phyloP scores from a whole-genome alignment of 1,140 invertebrate species.

The Diachasmimorpha longicaudata region DNA sequence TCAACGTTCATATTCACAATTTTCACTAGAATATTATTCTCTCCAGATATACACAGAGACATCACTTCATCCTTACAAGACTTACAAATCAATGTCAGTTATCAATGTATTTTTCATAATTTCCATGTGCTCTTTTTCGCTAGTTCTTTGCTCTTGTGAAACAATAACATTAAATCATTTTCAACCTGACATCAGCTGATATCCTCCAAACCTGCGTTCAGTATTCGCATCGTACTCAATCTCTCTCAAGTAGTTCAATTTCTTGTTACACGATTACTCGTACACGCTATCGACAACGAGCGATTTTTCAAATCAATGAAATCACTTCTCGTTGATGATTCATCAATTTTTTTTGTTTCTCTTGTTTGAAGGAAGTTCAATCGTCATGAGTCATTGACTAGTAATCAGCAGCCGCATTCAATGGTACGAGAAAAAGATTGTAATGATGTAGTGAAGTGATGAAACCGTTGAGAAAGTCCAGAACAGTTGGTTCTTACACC shows the following conservation, averaged over 20 bases:
- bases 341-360: no score
- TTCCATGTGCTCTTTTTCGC: slow-evolving; percentile 24
- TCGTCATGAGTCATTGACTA: no score
- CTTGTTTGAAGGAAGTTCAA: no score
- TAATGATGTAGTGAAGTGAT: no score
- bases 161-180: slow-evolving; percentile 3
- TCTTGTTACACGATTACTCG: not conserved
- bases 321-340: not conserved
- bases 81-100: not conserved
- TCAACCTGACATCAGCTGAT: slow-evolving; percentile 7
- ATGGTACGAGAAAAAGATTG: no score
- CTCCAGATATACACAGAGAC: no score
- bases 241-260: not conserved
- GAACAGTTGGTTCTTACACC: no score
- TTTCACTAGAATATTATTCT: no score
- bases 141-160: not conserved
- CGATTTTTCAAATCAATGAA: not conserved
- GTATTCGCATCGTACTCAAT: not conserved
- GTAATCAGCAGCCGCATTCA: no score
- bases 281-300: not conserved
- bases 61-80: no score
- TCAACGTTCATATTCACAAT: no score
- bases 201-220: not conserved
- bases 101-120: not conserved
- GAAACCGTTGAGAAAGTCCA: no score